Conservation (phyloP, 2,113 vertebrate species). For the Datnioides undecimradiatus region DNA sequence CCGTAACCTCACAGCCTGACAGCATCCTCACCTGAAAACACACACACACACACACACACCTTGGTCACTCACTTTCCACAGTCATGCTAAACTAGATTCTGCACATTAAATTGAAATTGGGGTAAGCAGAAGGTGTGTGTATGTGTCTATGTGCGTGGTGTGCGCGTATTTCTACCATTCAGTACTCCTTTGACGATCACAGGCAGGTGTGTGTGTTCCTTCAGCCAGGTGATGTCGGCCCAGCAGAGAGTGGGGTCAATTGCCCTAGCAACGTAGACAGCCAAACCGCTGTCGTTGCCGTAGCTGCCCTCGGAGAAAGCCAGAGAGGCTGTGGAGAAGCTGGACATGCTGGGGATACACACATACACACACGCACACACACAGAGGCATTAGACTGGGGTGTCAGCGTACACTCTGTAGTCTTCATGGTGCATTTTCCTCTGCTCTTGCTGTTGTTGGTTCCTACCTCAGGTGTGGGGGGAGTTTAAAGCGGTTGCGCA, state of each 20-base stretch:
- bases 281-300: slow-evolving; percentile 90
- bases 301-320: slow-evolving; percentile 89
- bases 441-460: background rate
- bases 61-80: no score
- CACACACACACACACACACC: slow-evolving; percentile 12
- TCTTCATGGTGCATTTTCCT: background rate
- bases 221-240: slow-evolving; percentile 93
- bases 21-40: slow-evolving; percentile 89
- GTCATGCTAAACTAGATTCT: no score
- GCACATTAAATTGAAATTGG: no score
- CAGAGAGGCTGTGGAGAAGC: slow-evolving; percentile 89
- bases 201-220: slow-evolving; percentile 87
- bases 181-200: slow-evolving; percentile 93
- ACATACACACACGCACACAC: background rate
- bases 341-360: slow-evolving; percentile 88
- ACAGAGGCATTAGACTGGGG: background rate
- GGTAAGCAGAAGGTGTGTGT: no score
- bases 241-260: slow-evolving; percentile 90
- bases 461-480: slow-evolving; percentile 92
- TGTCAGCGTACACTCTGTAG: background rate
- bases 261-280: slow-evolving; percentile 89
- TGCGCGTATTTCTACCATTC: slow-evolving; percentile 80
- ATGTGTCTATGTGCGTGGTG: background rate
- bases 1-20: slow-evolving; percentile 88
- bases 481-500: slow-evolving; percentile 93